Evolutionary conservation across 2,113 vertebrate genomes (phyloP).

Genomic region (Notarius lentiginosus): DNA sequence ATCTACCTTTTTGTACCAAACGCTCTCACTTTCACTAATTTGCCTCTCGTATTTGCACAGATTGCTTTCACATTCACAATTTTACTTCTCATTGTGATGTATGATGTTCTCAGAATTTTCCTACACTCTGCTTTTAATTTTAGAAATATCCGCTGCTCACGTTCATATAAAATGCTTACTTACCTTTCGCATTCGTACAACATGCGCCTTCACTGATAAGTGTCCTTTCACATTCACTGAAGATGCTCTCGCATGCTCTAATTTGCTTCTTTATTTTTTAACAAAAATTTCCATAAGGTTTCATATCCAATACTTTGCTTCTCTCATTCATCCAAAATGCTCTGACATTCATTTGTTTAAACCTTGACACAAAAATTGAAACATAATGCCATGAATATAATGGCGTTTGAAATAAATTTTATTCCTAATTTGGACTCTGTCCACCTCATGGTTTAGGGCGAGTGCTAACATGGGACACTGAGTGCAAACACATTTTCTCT

Average conservation of each 20-base stretch:
- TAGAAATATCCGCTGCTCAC: too few species aligned
- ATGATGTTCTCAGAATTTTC: too few species aligned
- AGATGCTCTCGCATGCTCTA: not conserved
- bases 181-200: too few species aligned
- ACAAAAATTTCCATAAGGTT: too few species aligned
- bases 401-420: not conserved
- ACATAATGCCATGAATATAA: not conserved
- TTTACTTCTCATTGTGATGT: not conserved
- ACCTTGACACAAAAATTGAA: not conserved
- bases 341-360: not conserved
- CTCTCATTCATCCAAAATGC: not conserved
- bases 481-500: not conserved
- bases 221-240: not conserved
- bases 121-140: too few species aligned
- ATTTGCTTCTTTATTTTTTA: not conserved
- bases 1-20: too few species aligned
- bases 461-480: not conserved
- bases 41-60: not conserved
- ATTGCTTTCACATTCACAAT: not conserved
- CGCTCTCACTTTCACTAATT: not conserved
- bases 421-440: not conserved
- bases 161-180: not conserved
- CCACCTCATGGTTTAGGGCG: not conserved
- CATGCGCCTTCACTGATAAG: too few species aligned
- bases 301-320: not conserved